Conservation (phyloP, 2,888 invertebrate genomes). For the Phyllotreta striolata region DNA sequence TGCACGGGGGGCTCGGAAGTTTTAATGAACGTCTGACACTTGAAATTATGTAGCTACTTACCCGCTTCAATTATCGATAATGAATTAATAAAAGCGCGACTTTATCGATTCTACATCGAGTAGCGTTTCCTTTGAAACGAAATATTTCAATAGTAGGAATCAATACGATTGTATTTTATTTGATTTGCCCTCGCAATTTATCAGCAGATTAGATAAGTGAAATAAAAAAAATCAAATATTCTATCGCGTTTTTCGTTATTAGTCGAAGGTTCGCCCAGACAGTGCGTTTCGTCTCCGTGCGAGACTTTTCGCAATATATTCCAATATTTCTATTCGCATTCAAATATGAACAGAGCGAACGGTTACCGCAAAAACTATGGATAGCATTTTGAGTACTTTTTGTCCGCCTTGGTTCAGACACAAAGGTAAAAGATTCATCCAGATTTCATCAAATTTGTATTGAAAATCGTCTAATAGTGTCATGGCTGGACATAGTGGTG, state of each 20-base stretch:
- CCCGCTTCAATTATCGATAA: too few species aligned
- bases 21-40: too few species aligned
- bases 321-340: background rate
- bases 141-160: too few species aligned
- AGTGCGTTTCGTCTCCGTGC: background rate
- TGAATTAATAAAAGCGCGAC: too few species aligned
- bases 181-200: constrained; percentile 10
- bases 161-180: background rate
- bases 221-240: constrained; percentile 15
- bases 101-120: too few species aligned
- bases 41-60: too few species aligned
- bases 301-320: background rate
- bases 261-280: background rate
- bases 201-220: constrained; percentile 18
- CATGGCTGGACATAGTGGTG: too few species aligned
- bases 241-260: constrained; percentile 9
- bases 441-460: background rate
- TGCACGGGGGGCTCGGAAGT: too few species aligned
- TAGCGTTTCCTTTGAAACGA: too few species aligned
- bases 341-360: too few species aligned
- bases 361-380: constrained; percentile 7
- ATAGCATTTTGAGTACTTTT: constrained; percentile 29
- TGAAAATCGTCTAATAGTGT: background rate
- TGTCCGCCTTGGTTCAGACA: constrained; percentile 33
- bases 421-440: constrained; percentile 21